A percentile compares a stretch with the other conserved stretches of the same genome.
These are phyloP conservation scores for Celastrina argiolus DNA, from an alignment of 2,888 invertebrate genomes.

Conservation along the genomic window DNA sequence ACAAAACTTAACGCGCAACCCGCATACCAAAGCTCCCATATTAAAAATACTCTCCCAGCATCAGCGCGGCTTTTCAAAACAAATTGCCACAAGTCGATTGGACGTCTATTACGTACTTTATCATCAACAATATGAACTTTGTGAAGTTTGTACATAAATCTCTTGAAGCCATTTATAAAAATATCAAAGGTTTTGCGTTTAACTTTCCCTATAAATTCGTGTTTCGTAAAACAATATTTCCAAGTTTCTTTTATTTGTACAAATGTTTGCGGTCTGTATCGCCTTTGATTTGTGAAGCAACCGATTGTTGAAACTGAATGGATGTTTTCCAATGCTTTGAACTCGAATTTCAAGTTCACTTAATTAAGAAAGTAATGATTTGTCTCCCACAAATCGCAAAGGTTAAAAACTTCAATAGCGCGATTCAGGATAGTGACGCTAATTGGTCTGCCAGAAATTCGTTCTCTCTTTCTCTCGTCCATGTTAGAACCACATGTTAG, in stretches of 20 bases:
- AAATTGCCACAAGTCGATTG: neutral
- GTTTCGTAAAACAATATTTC: neutral
- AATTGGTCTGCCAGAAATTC: too few relatives aligned
- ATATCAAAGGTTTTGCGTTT: constrained; percentile 6
- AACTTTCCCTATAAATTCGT: neutral
- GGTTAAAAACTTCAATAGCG: too few relatives aligned
- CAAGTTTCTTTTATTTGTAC: neutral
- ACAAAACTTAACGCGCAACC: too few relatives aligned
- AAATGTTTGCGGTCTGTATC: neutral
- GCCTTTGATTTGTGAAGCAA: neutral
- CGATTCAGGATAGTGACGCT: too few relatives aligned
- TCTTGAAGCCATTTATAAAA: constrained; percentile 2
- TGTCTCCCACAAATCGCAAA: too few relatives aligned
- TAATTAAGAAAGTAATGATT: neutral
- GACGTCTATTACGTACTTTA: neutral
- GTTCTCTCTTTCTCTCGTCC: too few relatives aligned
- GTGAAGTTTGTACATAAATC: constrained; percentile 1
- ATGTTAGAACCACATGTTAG: too few relatives aligned
- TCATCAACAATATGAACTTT: neutral
- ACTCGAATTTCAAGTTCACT: neutral
- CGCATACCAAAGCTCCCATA: too few relatives aligned
- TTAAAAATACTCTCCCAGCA: neutral
- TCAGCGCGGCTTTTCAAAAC: neutral
- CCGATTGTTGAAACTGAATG: neutral
- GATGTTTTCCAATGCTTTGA: neutral